Percentiles rank a stretch among this genome's conserved stretches.
Evolutionary conservation across 2,888 invertebrate species (phyloP).

Genomic region (Pycnomerus fuliginosus): DNA sequence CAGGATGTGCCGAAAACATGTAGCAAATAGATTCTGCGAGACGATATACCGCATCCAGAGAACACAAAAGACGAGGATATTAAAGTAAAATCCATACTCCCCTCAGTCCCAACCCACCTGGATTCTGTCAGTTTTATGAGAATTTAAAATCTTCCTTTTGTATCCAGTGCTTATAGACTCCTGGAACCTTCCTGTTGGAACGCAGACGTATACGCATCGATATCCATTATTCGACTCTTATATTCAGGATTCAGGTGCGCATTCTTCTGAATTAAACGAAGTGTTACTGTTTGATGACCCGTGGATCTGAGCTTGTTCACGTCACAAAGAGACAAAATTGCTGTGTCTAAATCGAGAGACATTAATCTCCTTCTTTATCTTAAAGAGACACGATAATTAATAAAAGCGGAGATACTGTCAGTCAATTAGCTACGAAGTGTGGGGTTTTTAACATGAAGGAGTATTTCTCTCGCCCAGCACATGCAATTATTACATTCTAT

Average conservation of each 20-base stretch:
- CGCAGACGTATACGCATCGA: too few species aligned
- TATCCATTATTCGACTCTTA: too few species aligned
- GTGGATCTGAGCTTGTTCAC: constrained; percentile 13
- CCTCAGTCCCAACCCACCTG: constrained; percentile 29
- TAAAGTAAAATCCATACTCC: constrained; percentile 34
- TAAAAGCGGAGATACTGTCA: constrained; percentile 31
- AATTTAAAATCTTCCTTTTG: constrained; percentile 45
- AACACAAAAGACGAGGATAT: constrained; percentile 33
- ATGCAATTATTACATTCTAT: constrained; percentile 27
- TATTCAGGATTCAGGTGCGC: too few species aligned
- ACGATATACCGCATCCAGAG: constrained; percentile 7
- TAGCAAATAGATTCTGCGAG: too few species aligned
- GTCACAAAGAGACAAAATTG: constrained; percentile 15
- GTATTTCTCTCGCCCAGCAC: constrained; percentile 10
- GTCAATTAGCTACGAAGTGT: constrained; percentile 27
- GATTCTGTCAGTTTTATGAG: constrained; percentile 43
- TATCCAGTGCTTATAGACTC: constrained; percentile 41
- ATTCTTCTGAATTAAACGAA: too few species aligned
- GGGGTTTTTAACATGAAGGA: constrained; percentile 19
- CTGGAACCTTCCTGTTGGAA: too few species aligned
- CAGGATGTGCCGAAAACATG: too few species aligned
- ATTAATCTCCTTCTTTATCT: constrained; percentile 31
- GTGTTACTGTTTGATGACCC: constrained; percentile 23
- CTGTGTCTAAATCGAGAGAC: constrained; percentile 20
- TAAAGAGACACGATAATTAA: constrained; percentile 28